Evolutionary conservation across 2,797 vertebrate species (phyloP).

Genomic region (Chanos chanos): DNA sequence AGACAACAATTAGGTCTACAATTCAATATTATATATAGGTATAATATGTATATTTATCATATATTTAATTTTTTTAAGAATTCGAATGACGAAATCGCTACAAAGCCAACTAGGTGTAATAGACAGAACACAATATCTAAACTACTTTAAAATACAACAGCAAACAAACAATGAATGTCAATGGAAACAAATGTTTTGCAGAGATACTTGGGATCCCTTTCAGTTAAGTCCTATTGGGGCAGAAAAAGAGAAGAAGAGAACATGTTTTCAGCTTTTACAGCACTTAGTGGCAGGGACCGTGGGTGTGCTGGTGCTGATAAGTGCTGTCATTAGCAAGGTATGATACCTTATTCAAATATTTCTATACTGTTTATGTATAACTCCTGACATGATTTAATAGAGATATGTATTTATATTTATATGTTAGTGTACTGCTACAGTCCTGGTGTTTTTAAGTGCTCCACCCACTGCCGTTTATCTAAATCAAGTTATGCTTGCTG

Average conservation of each 20-base stretch:
- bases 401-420: neutral
- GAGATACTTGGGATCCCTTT: slow-evolving; percentile 79
- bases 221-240: slow-evolving; percentile 71
- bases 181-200: slow-evolving; percentile 28
- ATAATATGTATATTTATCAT: too few relatives aligned
- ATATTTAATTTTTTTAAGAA: too few relatives aligned
- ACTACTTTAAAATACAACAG: neutral
- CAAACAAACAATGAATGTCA: neutral
- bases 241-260: slow-evolving; percentile 69
- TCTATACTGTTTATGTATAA: too few relatives aligned
- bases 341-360: neutral
- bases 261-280: slow-evolving; percentile 63
- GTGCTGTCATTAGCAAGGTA: slow-evolving; percentile 71
- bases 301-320: slow-evolving; percentile 64
- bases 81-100: neutral
- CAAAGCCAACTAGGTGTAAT: neutral
- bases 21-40: too few relatives aligned
- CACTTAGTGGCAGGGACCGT: slow-evolving; percentile 66
- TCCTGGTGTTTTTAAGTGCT: neutral
- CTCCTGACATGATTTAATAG: neutral
- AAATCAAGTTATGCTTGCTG: neutral
- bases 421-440: neutral
- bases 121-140: neutral
- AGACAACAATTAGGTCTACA: too few relatives aligned
- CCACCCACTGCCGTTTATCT: neutral